Percentiles rank a stretch among this genome's conserved stretches.
Evolutionary conservation across 2,888 invertebrate species (phyloP).

Genomic region (Norana najaformis): DNA sequence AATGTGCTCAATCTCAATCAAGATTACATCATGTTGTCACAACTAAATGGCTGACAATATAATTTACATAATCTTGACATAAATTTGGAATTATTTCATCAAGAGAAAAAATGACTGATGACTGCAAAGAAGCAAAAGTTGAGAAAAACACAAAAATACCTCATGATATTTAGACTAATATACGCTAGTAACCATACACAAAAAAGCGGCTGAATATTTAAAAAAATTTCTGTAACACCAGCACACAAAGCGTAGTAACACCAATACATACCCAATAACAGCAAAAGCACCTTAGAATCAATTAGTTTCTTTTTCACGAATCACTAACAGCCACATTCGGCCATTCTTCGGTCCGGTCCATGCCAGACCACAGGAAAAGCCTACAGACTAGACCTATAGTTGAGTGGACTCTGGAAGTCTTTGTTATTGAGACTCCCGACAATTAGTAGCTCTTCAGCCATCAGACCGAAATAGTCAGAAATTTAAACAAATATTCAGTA

Average conservation of each 20-base stretch:
- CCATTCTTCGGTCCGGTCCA: not conserved
- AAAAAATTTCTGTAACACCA: too few species aligned
- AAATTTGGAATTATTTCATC: too few species aligned
- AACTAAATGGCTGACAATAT: too few species aligned
- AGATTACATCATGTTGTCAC: too few species aligned
- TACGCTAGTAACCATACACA: too few species aligned
- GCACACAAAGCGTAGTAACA: not conserved
- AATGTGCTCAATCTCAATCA: too few species aligned
- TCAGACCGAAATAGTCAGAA: slow-evolving; percentile 5
- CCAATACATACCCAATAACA: not conserved
- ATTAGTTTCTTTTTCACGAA: not conserved
- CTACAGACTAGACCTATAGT: not conserved
- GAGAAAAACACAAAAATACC: too few species aligned
- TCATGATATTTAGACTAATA: too few species aligned
- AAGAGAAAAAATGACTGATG: too few species aligned
- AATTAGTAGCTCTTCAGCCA: not conserved
- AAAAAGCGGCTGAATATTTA: too few species aligned
- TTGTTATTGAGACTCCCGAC: not conserved
- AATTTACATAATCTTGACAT: too few species aligned
- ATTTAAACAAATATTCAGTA: not conserved
- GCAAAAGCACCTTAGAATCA: not conserved
- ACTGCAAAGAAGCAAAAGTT: too few species aligned
- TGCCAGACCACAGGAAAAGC: not conserved
- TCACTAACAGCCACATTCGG: not conserved
- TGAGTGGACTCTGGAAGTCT: not conserved